Evolutionary conservation across 2,797 vertebrate species (phyloP), one percentile per base, ranked within the genome.

Genomic region (Falco berigora): DNA sequence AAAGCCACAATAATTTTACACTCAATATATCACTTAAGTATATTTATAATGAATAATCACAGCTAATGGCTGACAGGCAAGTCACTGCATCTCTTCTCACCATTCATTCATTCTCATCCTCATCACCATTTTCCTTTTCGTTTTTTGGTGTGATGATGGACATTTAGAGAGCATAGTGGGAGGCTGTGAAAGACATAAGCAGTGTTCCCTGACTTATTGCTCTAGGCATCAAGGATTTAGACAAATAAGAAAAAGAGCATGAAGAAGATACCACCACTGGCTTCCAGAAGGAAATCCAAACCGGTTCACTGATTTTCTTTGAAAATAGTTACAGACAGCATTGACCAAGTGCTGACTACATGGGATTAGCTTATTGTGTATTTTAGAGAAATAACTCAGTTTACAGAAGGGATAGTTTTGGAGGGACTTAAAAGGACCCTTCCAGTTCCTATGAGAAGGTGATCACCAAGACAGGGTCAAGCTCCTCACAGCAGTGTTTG

Each of bases 1-100:
- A 90, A 94, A 78, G 47, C 14, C 52, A 53, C 40, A 90, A 46
- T 86, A 59, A 85, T 75, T 96, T 93, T 84, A 90, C 73, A 88
- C 66, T 92, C 44, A 13, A n/a, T 93, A 85, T 95, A 84, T 89
- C 85, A 76, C 30, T 82, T 36, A 55, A 73, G 10, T 30, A 44
- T 68, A 78, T 92, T 88, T 78, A 76, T 32, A 86, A 90, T 24
- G 42, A 83, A 75, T 50, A 78, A 84, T 59, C 80, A 90, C 22
- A 81, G 47, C 38, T 87, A 71, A 90, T 38, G 40, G 59, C 30
- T 76, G 86, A 86, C 74, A 92, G 83, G 52, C 32, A 74, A 93
- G 38, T 14, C 40, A 69, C n/a, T 50, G 40, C 40, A 73, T 40
- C 47, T 88, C 46, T 66, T 84, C 74, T 69, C 42, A 61, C 34